Evolutionary conservation across 2,113 vertebrate genomes (phyloP), one percentile per base, ranked within the genome.

Genomic region (Poeciliopsis occidentalis): DNA sequence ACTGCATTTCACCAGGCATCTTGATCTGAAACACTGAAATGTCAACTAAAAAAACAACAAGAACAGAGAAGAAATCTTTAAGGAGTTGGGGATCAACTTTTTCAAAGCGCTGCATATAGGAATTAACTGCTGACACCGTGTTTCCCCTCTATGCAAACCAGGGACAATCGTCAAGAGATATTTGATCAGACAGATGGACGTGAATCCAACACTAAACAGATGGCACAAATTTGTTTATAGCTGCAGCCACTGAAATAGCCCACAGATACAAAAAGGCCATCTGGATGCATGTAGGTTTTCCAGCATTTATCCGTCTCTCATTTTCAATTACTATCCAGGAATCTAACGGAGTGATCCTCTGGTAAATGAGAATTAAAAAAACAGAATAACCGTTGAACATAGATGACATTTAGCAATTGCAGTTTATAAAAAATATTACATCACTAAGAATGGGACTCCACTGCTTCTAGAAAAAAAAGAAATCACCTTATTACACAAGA

Each of bases 231-330:
- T 78, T 78, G 86, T 88, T 88, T 81, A 86, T 78, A 78, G 76
- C 75, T 74, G 68, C 62, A 82, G 89, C 80, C 61, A 64, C 60
- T 75, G 69, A 85, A 86, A 87, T 82, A 65, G 85, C 83, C 76
- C 76, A 81, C 71, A 76, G 76, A 86, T 57, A 89, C 73, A 83
- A 85, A 86, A 86, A 85, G 80, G 75, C 89, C 87, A 90, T 90
- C 89, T 90, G 91, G 81, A 71, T 73, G 29, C 70, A 71, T 72
- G 79, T 31, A 69, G 78, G 67, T 75, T 80, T 85, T 85, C 84
- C 87, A 89, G 68, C 47, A 79, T 75, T 31, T 32, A 79, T 60
- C 57, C 65, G 73, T 82, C 71, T 73, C 67, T 82, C 60, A 78
- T 79, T 78, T 79, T 76, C 67, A 71, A 84, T 85, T 79, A 68